These are phyloP conservation scores for Onthophagus taurus DNA, from an alignment of 1,140 invertebrate genomes.

Conservation along the genomic window DNA sequence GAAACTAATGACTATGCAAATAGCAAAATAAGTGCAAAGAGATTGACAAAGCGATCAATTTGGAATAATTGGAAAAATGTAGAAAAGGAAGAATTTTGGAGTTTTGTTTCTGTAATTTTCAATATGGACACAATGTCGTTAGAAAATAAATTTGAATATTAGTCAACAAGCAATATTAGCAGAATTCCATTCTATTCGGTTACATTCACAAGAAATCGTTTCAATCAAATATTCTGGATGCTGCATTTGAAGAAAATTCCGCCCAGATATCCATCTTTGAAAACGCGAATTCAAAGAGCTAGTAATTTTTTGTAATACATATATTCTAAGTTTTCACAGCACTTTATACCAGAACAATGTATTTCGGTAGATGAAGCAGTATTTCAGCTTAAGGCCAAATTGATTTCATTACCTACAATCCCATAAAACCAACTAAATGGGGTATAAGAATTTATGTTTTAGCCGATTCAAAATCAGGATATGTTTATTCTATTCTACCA, in stretches of 20 bases:
- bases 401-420: constrained; percentile 25
- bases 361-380: constrained; percentile 19
- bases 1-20: too few species aligned
- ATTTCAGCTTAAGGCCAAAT: constrained; percentile 25
- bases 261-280: constrained; percentile 13
- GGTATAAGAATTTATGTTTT: constrained; percentile 24
- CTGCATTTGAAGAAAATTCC: constrained; percentile 5
- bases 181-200: neutral
- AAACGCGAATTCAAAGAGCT: constrained; percentile 10
- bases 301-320: constrained; percentile 19
- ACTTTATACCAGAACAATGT: constrained; percentile 22
- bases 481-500: constrained; percentile 25
- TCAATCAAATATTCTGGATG: constrained; percentile 5
- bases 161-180: constrained; percentile 8
- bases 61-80: too few species aligned
- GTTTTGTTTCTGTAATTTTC: too few species aligned
- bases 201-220: neutral
- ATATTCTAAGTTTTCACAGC: constrained; percentile 16
- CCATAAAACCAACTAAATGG: constrained; percentile 29
- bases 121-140: constrained; percentile 13
- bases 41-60: too few species aligned
- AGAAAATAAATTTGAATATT: constrained; percentile 11
- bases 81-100: too few species aligned
- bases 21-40: too few species aligned
- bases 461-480: constrained; percentile 20